These are phyloP conservation scores for Nomada lathburiana DNA, from an alignment of 2,888 invertebrate species.

Conservation along the genomic window DNA sequence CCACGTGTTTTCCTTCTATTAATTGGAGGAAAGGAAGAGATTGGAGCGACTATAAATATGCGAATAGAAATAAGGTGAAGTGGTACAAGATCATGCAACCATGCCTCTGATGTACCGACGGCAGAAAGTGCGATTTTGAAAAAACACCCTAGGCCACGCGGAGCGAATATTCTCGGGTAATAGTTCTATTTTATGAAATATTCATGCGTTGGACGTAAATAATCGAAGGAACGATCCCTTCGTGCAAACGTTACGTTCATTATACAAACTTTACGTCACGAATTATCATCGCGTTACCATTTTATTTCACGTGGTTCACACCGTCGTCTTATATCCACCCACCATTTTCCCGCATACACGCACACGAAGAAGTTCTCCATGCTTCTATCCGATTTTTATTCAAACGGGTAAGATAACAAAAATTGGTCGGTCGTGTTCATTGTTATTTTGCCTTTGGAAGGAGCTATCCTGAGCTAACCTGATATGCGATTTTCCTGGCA, in stretches of 20 bases:
- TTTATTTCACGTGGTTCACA: slow-evolving; percentile 22
- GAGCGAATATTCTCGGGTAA: neutral
- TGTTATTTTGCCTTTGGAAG: neutral
- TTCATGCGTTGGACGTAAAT: slow-evolving; percentile 40
- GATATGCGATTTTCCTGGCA: slow-evolving; percentile 21
- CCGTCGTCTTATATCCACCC: too few relatives aligned
- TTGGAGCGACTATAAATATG: neutral
- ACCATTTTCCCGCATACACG: too few relatives aligned
- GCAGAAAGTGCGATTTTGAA: neutral
- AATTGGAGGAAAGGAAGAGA: too few relatives aligned
- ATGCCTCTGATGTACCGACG: neutral
- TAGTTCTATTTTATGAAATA: slow-evolving; percentile 38
- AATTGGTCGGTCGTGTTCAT: neutral
- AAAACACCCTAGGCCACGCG: neutral
- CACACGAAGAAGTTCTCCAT: neutral
- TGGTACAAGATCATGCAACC: neutral
- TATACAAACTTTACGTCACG: slow-evolving; percentile 44
- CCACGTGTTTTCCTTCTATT: too few relatives aligned
- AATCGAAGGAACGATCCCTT: slow-evolving; percentile 29
- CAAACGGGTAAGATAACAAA: neutral
- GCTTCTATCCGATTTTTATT: neutral
- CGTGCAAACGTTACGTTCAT: slow-evolving; percentile 29
- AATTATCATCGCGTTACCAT: slow-evolving; percentile 58
- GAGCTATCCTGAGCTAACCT: slow-evolving; percentile 10
- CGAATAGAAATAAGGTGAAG: neutral